phyloP scores from a whole-genome alignment of 92 coral and sea anemone genomes.

The Paragorgia papillata region DNA sequence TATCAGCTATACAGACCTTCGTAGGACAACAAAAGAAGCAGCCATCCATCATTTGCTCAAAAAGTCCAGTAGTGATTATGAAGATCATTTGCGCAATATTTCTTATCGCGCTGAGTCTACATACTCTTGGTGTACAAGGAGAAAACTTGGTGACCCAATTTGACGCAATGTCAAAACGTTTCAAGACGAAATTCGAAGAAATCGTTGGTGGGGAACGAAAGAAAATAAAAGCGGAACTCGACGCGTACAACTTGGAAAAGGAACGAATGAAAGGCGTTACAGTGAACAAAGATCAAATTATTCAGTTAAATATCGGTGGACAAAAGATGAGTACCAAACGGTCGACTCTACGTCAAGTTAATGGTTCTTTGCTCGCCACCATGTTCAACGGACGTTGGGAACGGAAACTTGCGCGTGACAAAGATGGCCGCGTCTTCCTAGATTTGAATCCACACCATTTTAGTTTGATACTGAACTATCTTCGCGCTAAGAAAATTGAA shows the following conservation, averaged over 20 bases:
- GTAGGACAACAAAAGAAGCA: too few species aligned
- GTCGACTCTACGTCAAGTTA: slow-evolving; percentile 5
- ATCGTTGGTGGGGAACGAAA: too few species aligned
- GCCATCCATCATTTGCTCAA: too few species aligned
- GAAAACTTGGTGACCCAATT: too few species aligned
- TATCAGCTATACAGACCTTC: too few species aligned
- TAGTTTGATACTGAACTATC: not conserved
- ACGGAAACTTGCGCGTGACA: not conserved
- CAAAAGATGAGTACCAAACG: not conserved
- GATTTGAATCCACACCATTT: slow-evolving; percentile 15
- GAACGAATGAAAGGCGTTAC: not conserved
- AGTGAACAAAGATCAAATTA: slow-evolving; percentile 3
- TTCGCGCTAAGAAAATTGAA: slow-evolving; percentile 21
- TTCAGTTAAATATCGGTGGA: slow-evolving; percentile 5
- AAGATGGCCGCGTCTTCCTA: slow-evolving; percentile 12
- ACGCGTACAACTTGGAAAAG: not conserved
- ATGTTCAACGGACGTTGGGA: slow-evolving; percentile 33
- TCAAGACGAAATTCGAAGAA: too few species aligned
- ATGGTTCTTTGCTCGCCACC: slow-evolving; percentile 19
- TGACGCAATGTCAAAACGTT: too few species aligned
- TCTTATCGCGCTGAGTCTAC: too few species aligned
- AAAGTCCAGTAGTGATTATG: too few species aligned
- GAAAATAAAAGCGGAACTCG: slow-evolving; percentile 4
- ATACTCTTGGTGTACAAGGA: too few species aligned
- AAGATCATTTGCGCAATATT: too few species aligned